Evolutionary conservation across 2,888 invertebrate genomes (phyloP).

Genomic region (Cantharis lateralis): DNA sequence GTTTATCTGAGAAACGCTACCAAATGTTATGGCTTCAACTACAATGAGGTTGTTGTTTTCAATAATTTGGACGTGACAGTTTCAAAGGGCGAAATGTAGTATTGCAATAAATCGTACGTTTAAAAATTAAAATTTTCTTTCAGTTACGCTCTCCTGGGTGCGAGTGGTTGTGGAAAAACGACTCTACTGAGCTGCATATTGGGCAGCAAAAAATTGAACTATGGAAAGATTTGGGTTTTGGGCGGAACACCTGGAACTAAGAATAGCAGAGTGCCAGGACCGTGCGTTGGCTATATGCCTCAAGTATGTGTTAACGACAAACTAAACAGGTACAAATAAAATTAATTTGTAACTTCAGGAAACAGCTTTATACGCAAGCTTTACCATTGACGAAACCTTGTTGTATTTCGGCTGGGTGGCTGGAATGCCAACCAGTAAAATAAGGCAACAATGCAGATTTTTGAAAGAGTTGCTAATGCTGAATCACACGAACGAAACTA

Average conservation of each 20-base stretch:
- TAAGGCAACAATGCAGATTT: conserved; percentile 38
- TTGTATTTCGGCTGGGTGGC: conserved; percentile 54
- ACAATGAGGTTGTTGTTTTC: conserved; percentile 79
- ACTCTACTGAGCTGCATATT: conserved; percentile 86
- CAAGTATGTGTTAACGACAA: conserved; percentile 61
- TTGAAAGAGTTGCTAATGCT: conserved; percentile 42
- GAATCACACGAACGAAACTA: conserved; percentile 47
- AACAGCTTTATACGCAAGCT: conserved; percentile 54
- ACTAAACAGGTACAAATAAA: not conserved
- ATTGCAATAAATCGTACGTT: not conserved
- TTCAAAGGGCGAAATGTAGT: conserved; percentile 70
- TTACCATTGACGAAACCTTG: conserved; percentile 52
- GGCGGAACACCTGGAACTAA: conserved; percentile 82
- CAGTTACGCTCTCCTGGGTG: conserved; percentile 87
- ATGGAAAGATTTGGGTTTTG: conserved; percentile 83
- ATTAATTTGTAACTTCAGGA: conserved; percentile 44
- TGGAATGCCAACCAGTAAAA: conserved; percentile 46
- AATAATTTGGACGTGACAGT: conserved; percentile 92
- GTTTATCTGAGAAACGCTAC: conserved; percentile 82
- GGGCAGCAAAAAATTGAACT: conserved; percentile 77
- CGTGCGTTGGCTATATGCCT: conserved; percentile 86
- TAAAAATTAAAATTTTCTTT: not conserved
- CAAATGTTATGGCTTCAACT: conserved; percentile 82
- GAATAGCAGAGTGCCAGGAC: conserved; percentile 86
- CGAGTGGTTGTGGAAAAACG: conserved; percentile 91